Percentiles rank a stretch among this genome's conserved stretches.
These are phyloP conservation scores for Pelmatolapia mariae DNA, from an alignment of 2,113 vertebrate genomes.

Conservation along the genomic window DNA sequence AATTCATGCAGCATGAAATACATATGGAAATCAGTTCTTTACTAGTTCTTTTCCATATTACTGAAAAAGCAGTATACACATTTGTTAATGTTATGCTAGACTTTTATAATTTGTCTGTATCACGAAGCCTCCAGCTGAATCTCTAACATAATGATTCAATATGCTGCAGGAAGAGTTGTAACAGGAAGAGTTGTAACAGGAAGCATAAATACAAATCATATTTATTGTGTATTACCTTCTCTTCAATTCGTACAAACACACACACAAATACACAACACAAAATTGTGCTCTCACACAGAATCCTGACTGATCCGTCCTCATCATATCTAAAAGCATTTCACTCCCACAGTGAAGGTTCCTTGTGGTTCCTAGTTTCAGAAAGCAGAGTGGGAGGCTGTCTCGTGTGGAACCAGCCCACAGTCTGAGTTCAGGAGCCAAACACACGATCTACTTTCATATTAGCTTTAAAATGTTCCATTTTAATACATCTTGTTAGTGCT, in stretches of 20 bases:
- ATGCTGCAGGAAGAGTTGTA: neutral
- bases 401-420: neutral
- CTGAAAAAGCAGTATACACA: neutral
- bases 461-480: neutral
- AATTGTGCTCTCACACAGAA: neutral
- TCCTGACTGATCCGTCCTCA: neutral
- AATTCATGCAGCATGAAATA: neutral
- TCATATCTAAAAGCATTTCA: neutral
- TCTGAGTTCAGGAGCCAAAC: neutral
- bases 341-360: neutral
- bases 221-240: neutral
- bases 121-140: neutral
- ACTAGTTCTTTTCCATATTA: neutral
- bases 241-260: neutral
- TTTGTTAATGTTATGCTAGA: neutral
- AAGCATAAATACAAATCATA: neutral
- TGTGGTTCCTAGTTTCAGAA: neutral
- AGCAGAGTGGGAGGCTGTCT: neutral
- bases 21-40: neutral
- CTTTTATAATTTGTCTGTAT: neutral
- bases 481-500: neutral
- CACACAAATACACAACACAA: neutral
- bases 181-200: neutral
- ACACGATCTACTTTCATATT: neutral
- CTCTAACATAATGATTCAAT: neutral